phyloP scores from a whole-genome alignment of 2,113 vertebrate genomes.

The Genyomyrus donnyi region DNA sequence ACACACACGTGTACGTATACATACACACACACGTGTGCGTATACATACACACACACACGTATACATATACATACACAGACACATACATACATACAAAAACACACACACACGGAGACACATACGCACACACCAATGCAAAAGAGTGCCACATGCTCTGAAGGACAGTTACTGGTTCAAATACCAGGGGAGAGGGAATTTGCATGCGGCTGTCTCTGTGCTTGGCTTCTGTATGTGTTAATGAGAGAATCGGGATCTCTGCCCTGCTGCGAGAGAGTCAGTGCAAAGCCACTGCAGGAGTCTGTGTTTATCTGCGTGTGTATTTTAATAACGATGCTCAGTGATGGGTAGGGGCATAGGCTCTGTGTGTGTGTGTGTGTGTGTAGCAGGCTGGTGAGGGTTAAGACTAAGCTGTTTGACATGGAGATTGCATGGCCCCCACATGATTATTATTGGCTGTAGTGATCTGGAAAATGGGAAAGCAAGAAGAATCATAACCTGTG shows the following conservation, averaged over 20 bases:
- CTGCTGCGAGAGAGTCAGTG: not conserved
- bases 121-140: not conserved
- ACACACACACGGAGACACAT: not conserved
- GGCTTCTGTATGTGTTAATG: slow-evolving; percentile 10
- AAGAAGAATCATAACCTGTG: slow-evolving; percentile 46
- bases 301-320: slow-evolving; percentile 17
- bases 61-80: too few species aligned
- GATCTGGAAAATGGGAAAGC: slow-evolving; percentile 66
- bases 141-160: not conserved
- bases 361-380: slow-evolving; percentile 15
- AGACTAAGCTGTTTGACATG: slow-evolving; percentile 48
- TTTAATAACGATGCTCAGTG: not conserved
- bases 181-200: not conserved
- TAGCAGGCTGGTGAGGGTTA: slow-evolving; percentile 38
- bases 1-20: too few species aligned
- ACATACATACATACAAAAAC: not conserved
- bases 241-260: slow-evolving; percentile 10
- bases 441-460: slow-evolving; percentile 53
- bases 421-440: slow-evolving; percentile 55
- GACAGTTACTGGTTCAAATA: not conserved
- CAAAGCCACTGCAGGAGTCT: not conserved
- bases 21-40: too few species aligned
- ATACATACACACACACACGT: too few species aligned
- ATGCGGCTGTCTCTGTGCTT: not conserved
- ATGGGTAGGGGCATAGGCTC: slow-evolving; percentile 14